Evolutionary conservation across 1,140 invertebrate genomes (phyloP).

Genomic region (Caenorhabditis briggsae): DNA sequence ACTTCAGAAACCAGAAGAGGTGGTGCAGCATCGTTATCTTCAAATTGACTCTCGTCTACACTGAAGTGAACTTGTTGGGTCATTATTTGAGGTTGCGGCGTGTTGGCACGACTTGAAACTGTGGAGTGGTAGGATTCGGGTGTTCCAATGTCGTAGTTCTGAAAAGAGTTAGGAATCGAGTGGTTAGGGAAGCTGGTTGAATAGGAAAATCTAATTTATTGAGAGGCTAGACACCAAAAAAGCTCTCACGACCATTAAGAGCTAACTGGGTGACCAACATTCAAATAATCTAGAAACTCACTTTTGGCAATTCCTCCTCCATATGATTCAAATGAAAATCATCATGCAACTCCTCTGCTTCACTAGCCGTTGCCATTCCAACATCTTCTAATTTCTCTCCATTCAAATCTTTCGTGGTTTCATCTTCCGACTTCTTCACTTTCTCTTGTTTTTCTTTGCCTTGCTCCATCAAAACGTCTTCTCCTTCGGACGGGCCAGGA

Average conservation of each 20-base stretch:
- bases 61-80: background rate
- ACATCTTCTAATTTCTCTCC: no score
- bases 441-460: background rate
- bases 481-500: background rate
- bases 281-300: no score
- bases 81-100: background rate
- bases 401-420: no score
- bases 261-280: no score
- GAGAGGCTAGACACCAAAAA: background rate
- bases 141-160: slow-evolving; percentile 27
- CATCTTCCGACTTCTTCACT: background rate
- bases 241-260: background rate
- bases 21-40: background rate
- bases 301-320: no score
- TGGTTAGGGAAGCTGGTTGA: background rate
- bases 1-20: slow-evolving; percentile 25
- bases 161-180: background rate
- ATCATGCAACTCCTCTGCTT: no score
- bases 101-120: background rate
- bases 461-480: background rate
- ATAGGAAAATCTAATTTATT: background rate
- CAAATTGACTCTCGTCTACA: background rate
- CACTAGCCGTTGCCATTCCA: no score
- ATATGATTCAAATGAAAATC: no score
- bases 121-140: slow-evolving; percentile 30